These are phyloP conservation scores for Gymnocephalus cernua DNA, from an alignment of 2,113 vertebrate genomes.

Conservation along the genomic window DNA sequence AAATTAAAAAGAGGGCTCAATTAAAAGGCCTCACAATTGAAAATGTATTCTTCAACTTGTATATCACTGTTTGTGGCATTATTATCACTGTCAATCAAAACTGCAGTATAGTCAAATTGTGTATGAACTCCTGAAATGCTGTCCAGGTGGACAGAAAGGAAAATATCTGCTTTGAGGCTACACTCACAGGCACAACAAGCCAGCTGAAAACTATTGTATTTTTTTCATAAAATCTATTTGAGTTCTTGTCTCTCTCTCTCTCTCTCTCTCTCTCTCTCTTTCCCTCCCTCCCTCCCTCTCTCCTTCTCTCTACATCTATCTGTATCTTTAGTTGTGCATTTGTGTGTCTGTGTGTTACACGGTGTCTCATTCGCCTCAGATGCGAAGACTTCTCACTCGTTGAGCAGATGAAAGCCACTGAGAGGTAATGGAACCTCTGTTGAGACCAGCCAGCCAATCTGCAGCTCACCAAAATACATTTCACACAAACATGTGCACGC, in stretches of 20 bases:
- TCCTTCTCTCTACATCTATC: constrained; percentile 15
- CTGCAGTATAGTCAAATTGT: not conserved
- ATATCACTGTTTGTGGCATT: not conserved
- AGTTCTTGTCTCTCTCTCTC: constrained; percentile 27
- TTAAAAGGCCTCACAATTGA: not conserved
- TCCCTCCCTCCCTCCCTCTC: not conserved
- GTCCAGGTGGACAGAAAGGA: not conserved
- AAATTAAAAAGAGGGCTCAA: not conserved
- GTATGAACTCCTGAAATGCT: not conserved
- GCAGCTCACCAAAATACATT: constrained; percentile 78
- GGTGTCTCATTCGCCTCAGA: constrained; percentile 50
- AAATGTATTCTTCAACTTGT: not conserved
- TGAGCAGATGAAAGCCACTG: constrained; percentile 80
- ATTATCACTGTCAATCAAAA: not conserved
- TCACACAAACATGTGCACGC: constrained; percentile 44
- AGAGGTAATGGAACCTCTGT: constrained; percentile 84
- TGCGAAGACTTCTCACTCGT: constrained; percentile 50
- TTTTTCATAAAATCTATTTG: constrained; percentile 55
- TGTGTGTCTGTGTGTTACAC: constrained; percentile 33
- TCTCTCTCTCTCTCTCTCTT: not conserved
- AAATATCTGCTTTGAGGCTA: constrained; percentile 9
- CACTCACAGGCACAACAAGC: constrained; percentile 7
- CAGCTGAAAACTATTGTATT: constrained; percentile 9
- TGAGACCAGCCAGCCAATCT: constrained; percentile 83
- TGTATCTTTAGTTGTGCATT: constrained; percentile 36